phyloP scores from a whole-genome alignment of 2,113 vertebrate genomes.

The Thalassoma bifasciatum region DNA sequence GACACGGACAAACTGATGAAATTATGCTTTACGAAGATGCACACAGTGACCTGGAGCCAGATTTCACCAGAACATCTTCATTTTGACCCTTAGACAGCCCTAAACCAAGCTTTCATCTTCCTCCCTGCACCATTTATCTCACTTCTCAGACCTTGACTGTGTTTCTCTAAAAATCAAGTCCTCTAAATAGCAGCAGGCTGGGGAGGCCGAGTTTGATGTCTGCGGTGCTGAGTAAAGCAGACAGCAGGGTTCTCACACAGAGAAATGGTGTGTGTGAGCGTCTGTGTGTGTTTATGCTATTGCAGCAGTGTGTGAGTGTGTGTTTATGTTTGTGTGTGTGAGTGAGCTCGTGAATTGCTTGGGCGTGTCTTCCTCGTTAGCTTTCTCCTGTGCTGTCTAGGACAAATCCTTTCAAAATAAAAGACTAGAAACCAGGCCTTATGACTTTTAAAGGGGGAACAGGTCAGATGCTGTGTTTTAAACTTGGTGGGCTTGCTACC shows the following conservation, averaged over 20 bases:
- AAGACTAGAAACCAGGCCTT: conserved; percentile 34
- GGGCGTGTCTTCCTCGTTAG: conserved; percentile 44
- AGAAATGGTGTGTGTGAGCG: conserved; percentile 54
- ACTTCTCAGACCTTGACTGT: conserved; percentile 64
- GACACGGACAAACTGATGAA: conserved; percentile 16
- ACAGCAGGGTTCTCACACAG: conserved; percentile 58
- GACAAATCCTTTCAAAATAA: conserved; percentile 38
- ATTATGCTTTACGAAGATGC: conserved; percentile 45
- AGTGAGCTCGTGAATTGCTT: conserved; percentile 37
- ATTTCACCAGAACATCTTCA: conserved; percentile 56
- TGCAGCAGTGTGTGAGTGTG: conserved; percentile 2
- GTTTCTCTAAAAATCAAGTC: conserved; percentile 62
- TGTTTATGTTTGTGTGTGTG: conserved; percentile 7
- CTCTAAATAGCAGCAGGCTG: conserved; percentile 47
- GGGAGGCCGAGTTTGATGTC: conserved; percentile 60
- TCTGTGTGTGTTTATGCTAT: conserved; percentile 36
- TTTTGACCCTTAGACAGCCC: conserved; percentile 53
- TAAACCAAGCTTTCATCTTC: conserved; percentile 66
- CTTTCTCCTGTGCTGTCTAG: conserved; percentile 30
- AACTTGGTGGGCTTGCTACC: conserved; percentile 6
- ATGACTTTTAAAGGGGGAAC: conserved; percentile 39
- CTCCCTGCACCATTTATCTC: conserved; percentile 69
- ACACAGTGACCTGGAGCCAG: conserved; percentile 49
- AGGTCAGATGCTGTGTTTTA: conserved; percentile 27
- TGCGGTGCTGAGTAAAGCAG: conserved; percentile 59